A percentile compares a stretch with the other conserved stretches of the same genome.
Conservation (phyloP, 2,797 vertebrate genomes). For the Lagorchestes hirsutus region DNA sequence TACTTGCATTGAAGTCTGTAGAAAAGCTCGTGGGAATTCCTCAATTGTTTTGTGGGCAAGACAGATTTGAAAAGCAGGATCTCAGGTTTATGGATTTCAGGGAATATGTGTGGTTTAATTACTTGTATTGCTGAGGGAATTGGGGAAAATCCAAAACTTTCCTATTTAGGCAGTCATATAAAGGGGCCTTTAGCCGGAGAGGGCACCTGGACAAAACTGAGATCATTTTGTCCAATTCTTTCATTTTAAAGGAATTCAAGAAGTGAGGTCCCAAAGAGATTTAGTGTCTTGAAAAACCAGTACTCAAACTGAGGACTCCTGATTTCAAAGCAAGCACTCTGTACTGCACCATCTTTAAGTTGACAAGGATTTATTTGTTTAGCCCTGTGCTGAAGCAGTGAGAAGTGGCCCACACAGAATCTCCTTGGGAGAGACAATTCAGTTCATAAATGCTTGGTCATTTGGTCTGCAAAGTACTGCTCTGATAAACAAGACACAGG, state of each 20-base stretch:
- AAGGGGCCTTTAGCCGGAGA: not conserved
- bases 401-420: not conserved
- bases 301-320: not conserved
- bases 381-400: not conserved
- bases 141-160: not conserved
- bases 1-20: not conserved
- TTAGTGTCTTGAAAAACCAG: not conserved
- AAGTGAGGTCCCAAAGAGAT: not conserved
- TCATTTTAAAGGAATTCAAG: not conserved
- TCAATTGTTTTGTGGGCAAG: not conserved
- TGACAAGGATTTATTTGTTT: not conserved
- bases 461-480: not conserved
- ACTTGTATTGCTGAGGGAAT: not conserved
- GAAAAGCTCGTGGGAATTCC: not conserved
- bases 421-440: not conserved
- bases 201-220: not conserved
- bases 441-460: not conserved
- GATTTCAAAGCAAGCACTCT: not conserved
- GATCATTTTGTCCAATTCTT: not conserved
- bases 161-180: not conserved
- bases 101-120: not conserved
- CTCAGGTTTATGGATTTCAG: not conserved
- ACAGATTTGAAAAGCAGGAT: not conserved
- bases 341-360: not conserved
- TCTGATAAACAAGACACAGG: not conserved